Evolutionary conservation across 2,113 vertebrate species (phyloP).

Genomic region (Mola mola): DNA sequence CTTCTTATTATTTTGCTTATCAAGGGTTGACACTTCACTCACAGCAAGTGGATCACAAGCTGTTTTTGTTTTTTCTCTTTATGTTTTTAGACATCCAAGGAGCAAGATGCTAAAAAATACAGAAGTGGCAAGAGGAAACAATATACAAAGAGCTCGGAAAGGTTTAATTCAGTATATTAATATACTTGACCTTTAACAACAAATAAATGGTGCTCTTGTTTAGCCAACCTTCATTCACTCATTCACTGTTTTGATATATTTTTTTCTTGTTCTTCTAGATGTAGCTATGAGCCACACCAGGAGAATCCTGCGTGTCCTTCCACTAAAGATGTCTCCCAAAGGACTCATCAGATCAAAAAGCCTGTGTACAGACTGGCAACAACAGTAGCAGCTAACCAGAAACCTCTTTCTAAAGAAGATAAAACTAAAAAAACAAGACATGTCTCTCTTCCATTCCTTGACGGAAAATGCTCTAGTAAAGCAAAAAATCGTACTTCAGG

Average conservation of each 20-base stretch:
- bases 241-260: not conserved
- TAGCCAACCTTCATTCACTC: not conserved
- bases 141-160: not conserved
- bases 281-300: slow-evolving; percentile 28
- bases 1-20: no score
- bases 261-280: not conserved
- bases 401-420: slow-evolving; percentile 14
- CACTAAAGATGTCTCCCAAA: slow-evolving; percentile 26
- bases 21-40: not conserved
- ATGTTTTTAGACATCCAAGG: slow-evolving; percentile 31
- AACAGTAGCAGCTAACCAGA: slow-evolving; percentile 31
- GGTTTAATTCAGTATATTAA: no score
- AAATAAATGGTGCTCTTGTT: not conserved
- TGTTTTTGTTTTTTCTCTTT: not conserved
- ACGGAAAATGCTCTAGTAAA: slow-evolving; percentile 18
- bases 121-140: slow-evolving; percentile 9
- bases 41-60: not conserved
- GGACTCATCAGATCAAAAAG: slow-evolving; percentile 50
- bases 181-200: not conserved
- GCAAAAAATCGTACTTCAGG: slow-evolving; percentile 6
- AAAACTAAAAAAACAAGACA: slow-evolving; percentile 12
- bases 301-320: not conserved
- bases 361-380: slow-evolving; percentile 42
- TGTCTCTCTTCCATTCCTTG: not conserved
- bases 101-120: slow-evolving; percentile 2